A percentile compares a stretch with the other conserved stretches of the same genome.
Evolutionary conservation across 2,797 vertebrate genomes (phyloP).

Genomic region (Oryzias dopingdopingensis): DNA sequence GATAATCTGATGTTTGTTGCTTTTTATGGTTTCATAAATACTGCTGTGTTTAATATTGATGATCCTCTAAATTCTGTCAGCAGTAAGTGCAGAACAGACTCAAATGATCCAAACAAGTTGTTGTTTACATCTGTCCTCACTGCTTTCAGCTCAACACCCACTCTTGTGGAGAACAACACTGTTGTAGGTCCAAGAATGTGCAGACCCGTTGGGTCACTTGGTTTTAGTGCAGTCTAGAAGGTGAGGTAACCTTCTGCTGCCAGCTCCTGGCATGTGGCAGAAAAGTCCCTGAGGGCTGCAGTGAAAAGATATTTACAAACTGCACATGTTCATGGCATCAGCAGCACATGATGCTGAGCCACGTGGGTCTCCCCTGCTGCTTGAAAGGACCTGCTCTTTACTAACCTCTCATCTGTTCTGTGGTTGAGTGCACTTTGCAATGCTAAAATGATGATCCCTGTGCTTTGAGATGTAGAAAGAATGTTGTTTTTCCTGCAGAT

Average conservation of each 20-base stretch:
- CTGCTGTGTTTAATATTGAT: too few relatives aligned
- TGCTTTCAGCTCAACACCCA: background rate
- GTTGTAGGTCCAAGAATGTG: background rate
- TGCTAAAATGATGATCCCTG: too few relatives aligned
- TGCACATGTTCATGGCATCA: slow-evolving; percentile 1
- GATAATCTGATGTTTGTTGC: too few relatives aligned
- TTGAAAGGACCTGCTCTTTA: background rate
- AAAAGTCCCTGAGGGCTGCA: slow-evolving; percentile 20
- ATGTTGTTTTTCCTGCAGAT: too few relatives aligned
- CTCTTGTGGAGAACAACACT: background rate
- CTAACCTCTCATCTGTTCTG: too few relatives aligned
- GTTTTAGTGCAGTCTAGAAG: background rate
- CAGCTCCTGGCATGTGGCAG: slow-evolving; percentile 4
- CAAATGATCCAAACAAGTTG: too few relatives aligned
- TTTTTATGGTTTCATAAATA: too few relatives aligned
- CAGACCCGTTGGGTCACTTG: background rate
- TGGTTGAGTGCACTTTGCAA: too few relatives aligned
- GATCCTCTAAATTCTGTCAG: too few relatives aligned
- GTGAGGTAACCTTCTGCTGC: slow-evolving; percentile 9
- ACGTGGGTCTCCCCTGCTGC: background rate
- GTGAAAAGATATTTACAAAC: slow-evolving; percentile 13
- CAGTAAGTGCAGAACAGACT: too few relatives aligned
- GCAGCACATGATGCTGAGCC: slow-evolving; percentile 14
- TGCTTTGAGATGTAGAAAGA: too few relatives aligned
- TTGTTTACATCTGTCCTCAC: background rate